Conservation (phyloP, 1,140 invertebrate species). For the Solen grandis region DNA sequence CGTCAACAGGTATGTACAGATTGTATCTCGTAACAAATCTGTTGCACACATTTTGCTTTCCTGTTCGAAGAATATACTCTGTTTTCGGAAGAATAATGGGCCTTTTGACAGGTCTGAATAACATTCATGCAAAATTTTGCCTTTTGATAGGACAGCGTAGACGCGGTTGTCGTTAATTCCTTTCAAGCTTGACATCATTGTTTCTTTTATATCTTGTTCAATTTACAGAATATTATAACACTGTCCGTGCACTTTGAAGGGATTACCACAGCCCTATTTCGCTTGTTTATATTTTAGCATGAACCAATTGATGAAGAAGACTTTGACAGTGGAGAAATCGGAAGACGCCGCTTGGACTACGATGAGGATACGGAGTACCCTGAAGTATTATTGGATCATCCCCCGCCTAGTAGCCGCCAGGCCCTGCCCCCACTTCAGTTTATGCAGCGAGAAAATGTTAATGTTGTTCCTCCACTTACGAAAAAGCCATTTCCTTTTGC, state of each 20-base stretch:
- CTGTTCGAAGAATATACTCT: too few relatives aligned
- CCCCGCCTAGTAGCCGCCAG: conserved; percentile 34
- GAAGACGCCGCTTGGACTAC: neutral
- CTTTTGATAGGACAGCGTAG: neutral
- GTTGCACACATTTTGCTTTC: too few relatives aligned
- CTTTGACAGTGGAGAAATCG: neutral
- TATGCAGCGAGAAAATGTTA: conserved; percentile 25
- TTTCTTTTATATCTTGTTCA: neutral
- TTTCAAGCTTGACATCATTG: neutral
- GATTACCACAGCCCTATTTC: too few relatives aligned
- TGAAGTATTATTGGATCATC: conserved; percentile 14
- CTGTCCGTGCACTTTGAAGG: too few relatives aligned
- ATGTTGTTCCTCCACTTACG: conserved; percentile 35
- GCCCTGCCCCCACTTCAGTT: conserved; percentile 17
- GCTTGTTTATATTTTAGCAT: conserved; percentile 1
- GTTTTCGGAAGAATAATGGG: too few relatives aligned
- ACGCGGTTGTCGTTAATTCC: neutral
- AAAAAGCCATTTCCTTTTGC: conserved; percentile 8
- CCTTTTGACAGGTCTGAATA: too few relatives aligned
- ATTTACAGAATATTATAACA: too few relatives aligned
- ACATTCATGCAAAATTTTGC: neutral
- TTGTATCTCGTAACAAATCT: too few relatives aligned
- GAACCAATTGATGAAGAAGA: conserved; percentile 29
- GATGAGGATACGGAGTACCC: conserved; percentile 33
- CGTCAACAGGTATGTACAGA: too few relatives aligned